Evolutionary conservation across 2,797 vertebrate genomes (phyloP).

Genomic region (Sciurus vulgaris): DNA sequence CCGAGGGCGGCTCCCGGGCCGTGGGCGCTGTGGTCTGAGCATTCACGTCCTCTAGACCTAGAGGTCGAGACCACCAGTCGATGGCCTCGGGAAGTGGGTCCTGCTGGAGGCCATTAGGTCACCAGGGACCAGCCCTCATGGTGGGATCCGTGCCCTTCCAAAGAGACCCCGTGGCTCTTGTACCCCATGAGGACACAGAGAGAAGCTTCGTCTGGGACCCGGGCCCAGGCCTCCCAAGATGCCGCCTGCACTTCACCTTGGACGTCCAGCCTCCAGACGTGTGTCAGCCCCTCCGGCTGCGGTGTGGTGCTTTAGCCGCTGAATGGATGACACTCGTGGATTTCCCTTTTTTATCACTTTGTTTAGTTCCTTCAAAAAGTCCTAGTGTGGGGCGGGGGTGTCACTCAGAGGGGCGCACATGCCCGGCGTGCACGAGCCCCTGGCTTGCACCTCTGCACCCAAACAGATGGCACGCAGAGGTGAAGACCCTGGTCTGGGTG

Average conservation of each 20-base stretch:
- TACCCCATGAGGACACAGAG: neutral
- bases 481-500: neutral
- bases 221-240: too few species aligned
- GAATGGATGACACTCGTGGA: accelerated
- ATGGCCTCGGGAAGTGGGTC: neutral
- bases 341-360: neutral
- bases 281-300: accelerated
- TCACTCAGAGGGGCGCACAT: too few species aligned
- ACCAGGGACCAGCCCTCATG: accelerated
- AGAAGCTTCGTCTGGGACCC: too few species aligned
- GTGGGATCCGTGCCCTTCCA: neutral
- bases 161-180: too few species aligned
- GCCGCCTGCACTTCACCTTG: too few species aligned
- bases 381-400: too few species aligned
- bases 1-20: neutral
- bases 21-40: neutral
- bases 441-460: too few species aligned
- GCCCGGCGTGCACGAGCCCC: too few species aligned
- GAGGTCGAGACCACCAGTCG: neutral
- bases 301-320: accelerated
- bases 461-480: too few species aligned
- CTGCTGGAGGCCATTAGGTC: neutral
- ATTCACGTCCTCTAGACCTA: neutral
- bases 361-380: neutral
- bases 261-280: accelerated